A percentile compares a stretch with the other conserved stretches of the same genome.
phyloP scores from a whole-genome alignment of 2,113 vertebrate genomes.

The Neomonachus schauinslandi region DNA sequence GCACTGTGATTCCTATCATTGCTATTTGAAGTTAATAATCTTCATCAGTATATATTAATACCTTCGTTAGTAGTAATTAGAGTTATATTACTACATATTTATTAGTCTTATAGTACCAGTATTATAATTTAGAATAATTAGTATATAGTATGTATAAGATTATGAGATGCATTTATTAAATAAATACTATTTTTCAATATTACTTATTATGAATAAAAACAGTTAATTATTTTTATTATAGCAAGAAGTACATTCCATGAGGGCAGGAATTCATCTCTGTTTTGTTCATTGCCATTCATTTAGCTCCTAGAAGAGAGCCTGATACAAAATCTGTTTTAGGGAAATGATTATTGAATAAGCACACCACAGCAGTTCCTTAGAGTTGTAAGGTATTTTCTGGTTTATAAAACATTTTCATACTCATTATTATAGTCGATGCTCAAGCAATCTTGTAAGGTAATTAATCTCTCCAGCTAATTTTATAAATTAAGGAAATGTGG shows the following conservation, averaged over 20 bases:
- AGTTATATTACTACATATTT: background rate
- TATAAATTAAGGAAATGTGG: background rate
- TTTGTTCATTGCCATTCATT: background rate
- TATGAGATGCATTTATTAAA: background rate
- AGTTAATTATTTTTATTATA: background rate
- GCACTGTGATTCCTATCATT: background rate
- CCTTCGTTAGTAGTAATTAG: background rate
- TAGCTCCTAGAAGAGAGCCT: background rate
- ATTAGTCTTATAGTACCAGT: background rate
- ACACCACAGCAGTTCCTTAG: background rate
- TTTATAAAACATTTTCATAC: constrained; percentile 38
- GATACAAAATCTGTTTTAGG: background rate
- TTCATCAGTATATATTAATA: background rate
- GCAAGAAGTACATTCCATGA: background rate
- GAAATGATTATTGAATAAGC: background rate
- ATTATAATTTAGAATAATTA: background rate
- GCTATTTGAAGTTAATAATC: background rate
- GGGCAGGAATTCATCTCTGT: background rate
- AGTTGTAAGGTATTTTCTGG: background rate
- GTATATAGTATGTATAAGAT: background rate
- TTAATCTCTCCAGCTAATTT: background rate
- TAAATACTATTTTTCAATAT: constrained; percentile 3
- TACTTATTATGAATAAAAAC: background rate
- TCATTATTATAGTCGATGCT: background rate
- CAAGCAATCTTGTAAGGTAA: background rate